phyloP scores from a whole-genome alignment of 2,113 vertebrate genomes.

The Neogobius melanostomus region DNA sequence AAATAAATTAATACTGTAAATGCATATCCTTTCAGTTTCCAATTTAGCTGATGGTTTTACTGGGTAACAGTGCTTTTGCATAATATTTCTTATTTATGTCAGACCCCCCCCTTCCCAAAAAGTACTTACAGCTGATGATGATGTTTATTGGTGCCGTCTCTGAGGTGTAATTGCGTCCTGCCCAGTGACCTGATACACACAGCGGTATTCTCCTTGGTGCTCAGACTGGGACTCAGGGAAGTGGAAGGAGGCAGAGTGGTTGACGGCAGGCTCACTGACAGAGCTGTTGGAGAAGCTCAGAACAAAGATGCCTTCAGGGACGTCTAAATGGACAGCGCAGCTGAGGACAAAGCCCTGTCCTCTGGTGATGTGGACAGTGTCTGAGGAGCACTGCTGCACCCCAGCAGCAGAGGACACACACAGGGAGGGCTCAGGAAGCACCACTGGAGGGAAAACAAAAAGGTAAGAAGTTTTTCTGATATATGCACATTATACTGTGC shows the following conservation, averaged over 20 bases:
- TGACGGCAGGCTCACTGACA: background rate
- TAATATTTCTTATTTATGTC: background rate
- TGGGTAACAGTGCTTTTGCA: background rate
- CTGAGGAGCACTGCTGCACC: background rate
- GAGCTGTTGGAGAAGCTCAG: background rate
- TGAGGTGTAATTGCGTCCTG: background rate
- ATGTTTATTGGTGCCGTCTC: background rate
- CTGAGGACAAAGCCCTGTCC: background rate
- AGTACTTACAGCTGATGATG: background rate
- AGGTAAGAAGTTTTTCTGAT: too few species aligned
- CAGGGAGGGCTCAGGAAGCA: background rate
- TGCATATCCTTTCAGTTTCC: too few species aligned
- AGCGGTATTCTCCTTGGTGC: background rate
- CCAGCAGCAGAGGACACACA: background rate
- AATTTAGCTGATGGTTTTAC: background rate
- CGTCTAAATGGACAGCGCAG: background rate
- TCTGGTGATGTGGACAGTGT: background rate
- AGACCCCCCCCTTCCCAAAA: too few species aligned
- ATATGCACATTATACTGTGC: too few species aligned
- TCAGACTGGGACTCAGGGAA: background rate
- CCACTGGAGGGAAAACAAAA: background rate
- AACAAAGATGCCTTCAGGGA: background rate
- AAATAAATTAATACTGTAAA: too few species aligned
- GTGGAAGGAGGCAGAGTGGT: background rate
- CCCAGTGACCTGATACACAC: slow-evolving; percentile 3